These are phyloP conservation scores for Thunnus thynnus DNA, from an alignment of 2,113 vertebrate genomes.

Conservation along the genomic window DNA sequence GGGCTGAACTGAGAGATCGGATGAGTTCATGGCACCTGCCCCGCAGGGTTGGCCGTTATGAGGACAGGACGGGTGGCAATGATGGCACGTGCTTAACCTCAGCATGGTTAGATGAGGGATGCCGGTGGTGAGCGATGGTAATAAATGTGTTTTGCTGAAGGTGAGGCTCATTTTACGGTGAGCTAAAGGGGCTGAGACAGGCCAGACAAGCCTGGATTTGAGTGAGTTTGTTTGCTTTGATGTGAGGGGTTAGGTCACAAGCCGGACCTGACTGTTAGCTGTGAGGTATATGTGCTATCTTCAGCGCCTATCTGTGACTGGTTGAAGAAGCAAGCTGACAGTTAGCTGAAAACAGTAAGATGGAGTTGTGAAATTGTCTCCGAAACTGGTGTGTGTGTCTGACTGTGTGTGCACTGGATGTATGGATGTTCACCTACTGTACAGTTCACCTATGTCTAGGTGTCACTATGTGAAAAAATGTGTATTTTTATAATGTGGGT, in stretches of 20 bases:
- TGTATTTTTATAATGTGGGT: too few species aligned
- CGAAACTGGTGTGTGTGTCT: neutral
- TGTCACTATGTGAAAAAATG: too few species aligned
- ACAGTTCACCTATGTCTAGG: too few species aligned
- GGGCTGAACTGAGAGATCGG: constrained; percentile 69
- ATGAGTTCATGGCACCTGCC: constrained; percentile 67
- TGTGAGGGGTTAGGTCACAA: constrained; percentile 14
- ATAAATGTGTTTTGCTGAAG: constrained; percentile 30
- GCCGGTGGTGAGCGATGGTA: neutral
- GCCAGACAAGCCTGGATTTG: neutral
- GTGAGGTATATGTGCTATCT: constrained; percentile 44
- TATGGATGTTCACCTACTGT: neutral
- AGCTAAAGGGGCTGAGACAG: neutral
- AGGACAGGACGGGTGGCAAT: constrained; percentile 24
- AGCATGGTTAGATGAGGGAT: constrained; percentile 21
- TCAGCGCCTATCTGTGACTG: constrained; percentile 39
- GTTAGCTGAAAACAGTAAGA: constrained; percentile 43
- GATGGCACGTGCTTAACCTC: constrained; percentile 67
- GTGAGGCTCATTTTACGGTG: constrained; percentile 36
- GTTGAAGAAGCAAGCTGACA: constrained; percentile 41
- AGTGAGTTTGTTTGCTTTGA: constrained; percentile 32
- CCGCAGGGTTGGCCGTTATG: constrained; percentile 53
- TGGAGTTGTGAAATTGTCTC: constrained; percentile 22
- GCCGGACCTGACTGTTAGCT: constrained; percentile 28
- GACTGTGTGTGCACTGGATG: neutral